A percentile compares a stretch with the other conserved stretches of the same genome.
Conservation (phyloP, 2,888 invertebrate species). For the Abscondita cerata region DNA sequence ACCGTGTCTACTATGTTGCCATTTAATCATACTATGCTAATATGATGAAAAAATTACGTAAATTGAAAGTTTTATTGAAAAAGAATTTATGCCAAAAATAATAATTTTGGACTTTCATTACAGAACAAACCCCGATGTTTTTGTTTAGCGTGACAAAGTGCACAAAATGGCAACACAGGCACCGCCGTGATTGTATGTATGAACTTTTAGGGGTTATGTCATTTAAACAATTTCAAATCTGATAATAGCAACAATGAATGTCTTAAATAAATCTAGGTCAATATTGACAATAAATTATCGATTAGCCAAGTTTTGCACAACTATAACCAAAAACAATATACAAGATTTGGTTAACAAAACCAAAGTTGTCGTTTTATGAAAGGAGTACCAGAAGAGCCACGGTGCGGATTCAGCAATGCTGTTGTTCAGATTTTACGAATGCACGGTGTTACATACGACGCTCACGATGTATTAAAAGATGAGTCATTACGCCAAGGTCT, state of each 20-base stretch:
- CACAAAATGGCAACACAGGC: too few species aligned
- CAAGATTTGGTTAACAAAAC: constrained; percentile 73
- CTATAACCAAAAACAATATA: constrained; percentile 56
- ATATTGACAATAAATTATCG: background rate
- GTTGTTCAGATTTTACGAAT: constrained; percentile 95
- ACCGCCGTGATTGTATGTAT: too few species aligned
- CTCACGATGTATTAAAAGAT: constrained; percentile 89
- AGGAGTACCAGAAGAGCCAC: constrained; percentile 92
- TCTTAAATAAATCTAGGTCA: background rate
- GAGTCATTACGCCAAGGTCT: constrained; percentile 90
- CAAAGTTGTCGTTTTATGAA: constrained; percentile 99
- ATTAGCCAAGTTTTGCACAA: constrained; percentile 40
- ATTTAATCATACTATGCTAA: too few species aligned
- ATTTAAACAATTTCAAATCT: background rate
- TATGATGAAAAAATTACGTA: too few species aligned
- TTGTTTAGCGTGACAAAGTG: too few species aligned
- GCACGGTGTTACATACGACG: constrained; percentile 91
- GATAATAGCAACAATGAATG: background rate
- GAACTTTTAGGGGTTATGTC: background rate
- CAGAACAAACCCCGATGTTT: too few species aligned
- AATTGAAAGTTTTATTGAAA: too few species aligned
- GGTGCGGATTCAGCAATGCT: constrained; percentile 98
- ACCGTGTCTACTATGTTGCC: background rate
- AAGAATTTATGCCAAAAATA: too few species aligned
- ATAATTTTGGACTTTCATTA: too few species aligned